Evolutionary conservation across 2,113 vertebrate species (phyloP), one percentile per base, ranked within the genome.

Genomic region (Paedocypris sp.): DNA sequence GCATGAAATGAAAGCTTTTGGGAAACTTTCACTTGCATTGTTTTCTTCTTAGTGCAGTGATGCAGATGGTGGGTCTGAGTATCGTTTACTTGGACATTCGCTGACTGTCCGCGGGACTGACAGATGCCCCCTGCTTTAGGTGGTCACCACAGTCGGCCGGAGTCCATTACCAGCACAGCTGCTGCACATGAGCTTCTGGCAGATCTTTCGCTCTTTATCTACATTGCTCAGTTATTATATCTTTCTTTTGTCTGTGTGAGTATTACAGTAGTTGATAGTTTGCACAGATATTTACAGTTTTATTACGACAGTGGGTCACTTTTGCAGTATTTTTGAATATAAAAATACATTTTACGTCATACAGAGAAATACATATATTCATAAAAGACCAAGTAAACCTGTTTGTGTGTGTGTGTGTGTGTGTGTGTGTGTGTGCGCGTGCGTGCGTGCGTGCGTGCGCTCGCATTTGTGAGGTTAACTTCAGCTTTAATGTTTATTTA

Each of bases 141-240:
- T 82, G 81, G 81, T 81, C 82, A 85, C 80, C 85, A 83, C 84
- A 88, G 84, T 85, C 78, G 76, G 73, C 74, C 79, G 80, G 86
- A 85, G 86, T 90, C 88, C 79, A 82, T 91, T 91, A 89, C 87
- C 85, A 69, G 45, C 84, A 84, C 89, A 91, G 88, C 89, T 90
- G 89, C 80, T 87, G 83, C 80, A 71, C 62, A 83, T 77, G 83
- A 86, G 79, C 82, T 83, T 64, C 75, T 86, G 82, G 82, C 85
- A 88, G 80, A 62, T 78, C 32, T 15, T 50, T 25, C 25, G 11
- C 35, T 45, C 50, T 38, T 33, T 51, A 39, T 45, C 42, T 58
- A 31, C 13, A 19, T 20, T 45, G 29, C 20, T 45, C 13, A 45
- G n/a, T 61, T 46, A n/a, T 31, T 39, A 45, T 47, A 28, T 45